These are phyloP conservation scores for Channa striata DNA, from an alignment of 2,797 vertebrate species.

Conservation along the genomic window DNA sequence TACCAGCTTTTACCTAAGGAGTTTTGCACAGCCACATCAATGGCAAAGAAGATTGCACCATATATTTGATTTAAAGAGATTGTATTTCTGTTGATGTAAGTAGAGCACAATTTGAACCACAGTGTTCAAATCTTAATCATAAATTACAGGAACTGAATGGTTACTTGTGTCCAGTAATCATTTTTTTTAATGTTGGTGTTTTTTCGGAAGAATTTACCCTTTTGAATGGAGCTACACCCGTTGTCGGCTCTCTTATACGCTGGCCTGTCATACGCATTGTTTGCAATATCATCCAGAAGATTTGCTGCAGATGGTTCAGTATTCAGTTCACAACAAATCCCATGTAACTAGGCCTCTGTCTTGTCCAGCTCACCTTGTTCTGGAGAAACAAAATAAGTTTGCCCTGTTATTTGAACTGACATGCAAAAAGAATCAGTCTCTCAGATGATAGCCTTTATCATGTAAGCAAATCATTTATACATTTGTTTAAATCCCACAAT, in stretches of 20 bases:
- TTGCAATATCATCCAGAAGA: background rate
- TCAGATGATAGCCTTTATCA: background rate
- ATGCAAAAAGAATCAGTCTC: background rate
- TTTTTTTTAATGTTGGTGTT: background rate
- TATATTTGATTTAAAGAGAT: constrained; percentile 6
- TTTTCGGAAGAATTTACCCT: background rate
- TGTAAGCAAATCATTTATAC: background rate
- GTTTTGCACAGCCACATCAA: constrained; percentile 1
- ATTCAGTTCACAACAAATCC: background rate
- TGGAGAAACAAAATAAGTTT: background rate
- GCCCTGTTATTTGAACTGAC: background rate
- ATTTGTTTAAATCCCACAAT: background rate
- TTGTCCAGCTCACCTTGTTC: background rate
- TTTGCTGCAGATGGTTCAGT: too few species aligned
- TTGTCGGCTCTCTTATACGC: background rate
- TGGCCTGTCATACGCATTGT: background rate
- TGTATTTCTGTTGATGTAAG: constrained; percentile 22
- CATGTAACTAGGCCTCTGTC: background rate
- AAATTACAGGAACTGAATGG: background rate
- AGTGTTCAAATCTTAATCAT: constrained; percentile 5
- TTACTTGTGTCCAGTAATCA: constrained; percentile 1
- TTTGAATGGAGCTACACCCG: background rate
- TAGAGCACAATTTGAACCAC: constrained; percentile 12
- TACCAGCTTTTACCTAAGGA: background rate
- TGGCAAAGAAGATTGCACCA: background rate